Evolutionary conservation across 2,797 vertebrate species (phyloP), one percentile per base, ranked within the genome.

Genomic region (Galaxias olidus): DNA sequence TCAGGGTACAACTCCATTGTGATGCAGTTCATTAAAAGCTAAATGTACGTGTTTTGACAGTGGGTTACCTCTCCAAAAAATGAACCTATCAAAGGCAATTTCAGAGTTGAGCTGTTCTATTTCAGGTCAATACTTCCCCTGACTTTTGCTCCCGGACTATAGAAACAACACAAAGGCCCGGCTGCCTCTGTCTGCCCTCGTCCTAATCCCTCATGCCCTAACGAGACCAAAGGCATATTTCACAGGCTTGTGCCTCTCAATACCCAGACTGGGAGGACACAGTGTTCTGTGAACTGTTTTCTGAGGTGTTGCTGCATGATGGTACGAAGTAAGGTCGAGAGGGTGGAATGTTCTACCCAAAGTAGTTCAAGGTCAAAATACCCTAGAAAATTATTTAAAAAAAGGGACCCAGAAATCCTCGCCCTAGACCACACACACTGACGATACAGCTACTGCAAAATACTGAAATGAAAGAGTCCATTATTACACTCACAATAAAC

Each of bases 401-500:
- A 78, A 76, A 80, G 74, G 66, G 0, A 76, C 87, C 84, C 44
- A 66, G 54, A 48, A 63, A 20, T 10, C 0, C 65, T n/a, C 65
- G 50, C 13, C 68, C 47, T 47, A 43, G 47, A 19, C 47, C 58
- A 46, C 41, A 64, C 62, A 47, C 44, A 60, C 58, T 10, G 41
- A 46, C 43, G 62, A 74, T 86, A 84, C 92, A 93, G 92, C 91
- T 93, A 93, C 86, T 78, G 85, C 85, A 65, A 65, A 8, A 85
- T 86, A 77, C 71, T 66, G 76, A 76, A 75, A 74, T 83, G 76
- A 83, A 74, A 74, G 78, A 81, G 80, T 30, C 66, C 69, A 68
- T 82, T 80, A 57, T 79, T 80, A 79, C 77, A 87, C 87, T 71
- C 68, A 93, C 93, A 92, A 91, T 86, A 87, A 90, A 82, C 78